These are phyloP conservation scores for Pheosia gnoma DNA, from an alignment of 2,888 invertebrate genomes.

Conservation along the genomic window DNA sequence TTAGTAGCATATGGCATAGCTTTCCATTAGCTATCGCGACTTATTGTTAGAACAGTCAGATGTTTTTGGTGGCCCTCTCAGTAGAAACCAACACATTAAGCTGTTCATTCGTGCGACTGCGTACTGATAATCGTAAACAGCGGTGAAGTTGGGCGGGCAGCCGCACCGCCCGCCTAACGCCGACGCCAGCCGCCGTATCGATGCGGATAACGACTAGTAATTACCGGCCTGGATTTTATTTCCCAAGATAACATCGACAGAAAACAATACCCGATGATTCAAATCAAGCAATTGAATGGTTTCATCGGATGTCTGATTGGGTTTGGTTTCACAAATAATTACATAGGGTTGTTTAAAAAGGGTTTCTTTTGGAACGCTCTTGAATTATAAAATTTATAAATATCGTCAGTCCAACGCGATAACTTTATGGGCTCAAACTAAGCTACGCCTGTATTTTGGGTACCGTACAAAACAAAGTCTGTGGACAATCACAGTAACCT, in stretches of 20 bases:
- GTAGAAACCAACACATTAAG: conserved; percentile 32
- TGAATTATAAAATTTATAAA: too few relatives aligned
- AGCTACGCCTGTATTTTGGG: too few relatives aligned
- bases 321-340: too few relatives aligned
- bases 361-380: too few relatives aligned
- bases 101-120: conserved; percentile 36
- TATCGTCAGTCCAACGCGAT: too few relatives aligned
- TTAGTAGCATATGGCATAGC: conserved; percentile 12
- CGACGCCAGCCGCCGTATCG: conserved; percentile 29
- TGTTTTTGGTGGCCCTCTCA: conserved; percentile 26
- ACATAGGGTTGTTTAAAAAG: too few relatives aligned
- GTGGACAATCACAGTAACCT: too few relatives aligned
- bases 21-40: conserved; percentile 21
- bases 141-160: conserved; percentile 22
- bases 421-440: too few relatives aligned
- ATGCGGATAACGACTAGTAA: conserved; percentile 49
- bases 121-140: conserved; percentile 19
- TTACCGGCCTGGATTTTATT: conserved; percentile 53
- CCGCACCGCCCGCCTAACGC: conserved; percentile 9
- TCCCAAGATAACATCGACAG: conserved; percentile 47
- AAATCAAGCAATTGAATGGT: conserved; percentile 44
- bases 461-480: too few relatives aligned
- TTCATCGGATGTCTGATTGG: not conserved
- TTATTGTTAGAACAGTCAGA: conserved; percentile 33
- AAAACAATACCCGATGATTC: conserved; percentile 43